A percentile compares a stretch with the other conserved stretches of the same genome.
Evolutionary conservation across 2,888 invertebrate genomes (phyloP).

Genomic region (Quadroppia sp.): DNA sequence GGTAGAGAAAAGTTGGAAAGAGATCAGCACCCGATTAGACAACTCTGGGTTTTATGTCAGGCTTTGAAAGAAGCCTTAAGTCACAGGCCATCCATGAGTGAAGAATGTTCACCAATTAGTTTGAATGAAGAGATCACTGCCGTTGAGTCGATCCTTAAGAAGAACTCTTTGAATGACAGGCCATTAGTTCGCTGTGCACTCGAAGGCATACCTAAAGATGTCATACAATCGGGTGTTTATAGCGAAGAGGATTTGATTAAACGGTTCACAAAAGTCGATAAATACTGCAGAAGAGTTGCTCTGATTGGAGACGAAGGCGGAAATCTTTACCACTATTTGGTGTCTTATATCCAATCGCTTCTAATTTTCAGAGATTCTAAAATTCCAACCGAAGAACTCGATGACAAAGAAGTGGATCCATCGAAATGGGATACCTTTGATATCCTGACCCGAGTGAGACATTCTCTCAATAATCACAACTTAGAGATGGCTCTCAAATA

Average conservation of each 20-base stretch:
- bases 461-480: conserved; percentile 82
- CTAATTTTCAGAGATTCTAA: conserved; percentile 57
- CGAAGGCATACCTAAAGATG: conserved; percentile 70
- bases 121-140: conserved; percentile 67
- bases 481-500: conserved; percentile 77
- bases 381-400: conserved; percentile 46
- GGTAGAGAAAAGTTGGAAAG: conserved; percentile 61
- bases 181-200: conserved; percentile 52
- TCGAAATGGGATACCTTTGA: conserved; percentile 75
- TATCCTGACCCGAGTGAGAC: conserved; percentile 82
- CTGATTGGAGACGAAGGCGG: conserved; percentile 81
- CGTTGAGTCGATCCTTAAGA: conserved; percentile 69
- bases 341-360: conserved; percentile 85
- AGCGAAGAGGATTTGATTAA: conserved; percentile 80
- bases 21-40: conserved; percentile 68
- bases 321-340: conserved; percentile 68
- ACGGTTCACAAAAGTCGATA: conserved; percentile 64
- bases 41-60: conserved; percentile 90
- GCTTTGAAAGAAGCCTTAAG: conserved; percentile 73
- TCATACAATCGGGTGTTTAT: conserved; percentile 73
- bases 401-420: conserved; percentile 58
- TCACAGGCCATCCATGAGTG: conserved; percentile 58
- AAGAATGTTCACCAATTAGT: conserved; percentile 60
- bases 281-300: conserved; percentile 75
- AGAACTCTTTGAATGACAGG: conserved; percentile 44